Conservation (phyloP, 1,140 invertebrate genomes). For the Philopotamus ludificatus region DNA sequence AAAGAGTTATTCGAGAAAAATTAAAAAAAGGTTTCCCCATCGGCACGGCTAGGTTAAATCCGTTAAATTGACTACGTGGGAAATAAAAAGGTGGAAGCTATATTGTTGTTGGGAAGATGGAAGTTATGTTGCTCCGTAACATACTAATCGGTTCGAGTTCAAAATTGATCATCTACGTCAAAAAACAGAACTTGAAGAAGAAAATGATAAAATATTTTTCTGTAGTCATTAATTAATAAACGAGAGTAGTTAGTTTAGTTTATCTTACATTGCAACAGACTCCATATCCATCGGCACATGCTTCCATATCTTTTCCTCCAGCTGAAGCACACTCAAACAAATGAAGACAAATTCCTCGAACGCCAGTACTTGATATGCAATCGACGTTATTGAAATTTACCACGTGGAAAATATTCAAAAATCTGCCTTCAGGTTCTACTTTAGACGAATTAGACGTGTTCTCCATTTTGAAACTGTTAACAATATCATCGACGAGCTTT, state of each 20-base stretch:
- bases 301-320: slow-evolving; percentile 63
- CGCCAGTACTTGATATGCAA: slow-evolving; percentile 56
- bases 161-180: not conserved
- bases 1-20: too few relatives aligned
- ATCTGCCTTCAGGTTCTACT: slow-evolving; percentile 41
- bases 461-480: not conserved
- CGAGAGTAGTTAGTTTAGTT: not conserved
- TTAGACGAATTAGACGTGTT: not conserved
- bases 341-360: slow-evolving; percentile 68
- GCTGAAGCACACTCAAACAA: slow-evolving; percentile 62
- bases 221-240: not conserved
- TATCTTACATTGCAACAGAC: slow-evolving; percentile 72
- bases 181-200: too few relatives aligned
- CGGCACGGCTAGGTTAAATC: too few relatives aligned
- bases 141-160: not conserved
- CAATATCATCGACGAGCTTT: not conserved
- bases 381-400: slow-evolving; percentile 67
- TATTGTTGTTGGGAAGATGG: not conserved
- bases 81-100: not conserved
- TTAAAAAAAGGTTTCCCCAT: too few relatives aligned
- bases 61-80: too few relatives aligned
- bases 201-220: too few relatives aligned
- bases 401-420: slow-evolving; percentile 72
- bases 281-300: slow-evolving; percentile 72
- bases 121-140: too few relatives aligned